Evolutionary conservation across 2,888 invertebrate species (phyloP).

Genomic region (Eugnorisma glareosa): DNA sequence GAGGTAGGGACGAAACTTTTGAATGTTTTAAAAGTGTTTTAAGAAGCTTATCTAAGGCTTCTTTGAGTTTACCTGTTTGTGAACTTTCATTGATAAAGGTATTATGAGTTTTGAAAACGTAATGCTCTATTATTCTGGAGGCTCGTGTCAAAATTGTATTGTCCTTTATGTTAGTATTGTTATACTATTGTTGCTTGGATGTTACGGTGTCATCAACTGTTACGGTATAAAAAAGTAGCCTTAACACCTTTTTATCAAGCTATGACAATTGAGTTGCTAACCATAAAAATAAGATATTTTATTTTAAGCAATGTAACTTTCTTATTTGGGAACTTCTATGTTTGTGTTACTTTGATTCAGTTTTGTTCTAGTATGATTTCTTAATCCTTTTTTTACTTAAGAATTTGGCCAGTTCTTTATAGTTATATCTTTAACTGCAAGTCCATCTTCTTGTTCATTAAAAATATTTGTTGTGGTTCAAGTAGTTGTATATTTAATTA

Average conservation of each 20-base stretch:
- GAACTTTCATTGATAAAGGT: constrained; percentile 26
- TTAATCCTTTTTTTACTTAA: background rate
- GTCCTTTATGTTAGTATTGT: background rate
- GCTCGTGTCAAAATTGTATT: constrained; percentile 34
- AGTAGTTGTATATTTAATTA: background rate
- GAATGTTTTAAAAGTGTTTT: constrained; percentile 44
- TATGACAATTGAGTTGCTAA: background rate
- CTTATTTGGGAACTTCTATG: background rate
- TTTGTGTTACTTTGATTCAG: background rate
- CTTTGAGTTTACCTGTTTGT: constrained; percentile 56
- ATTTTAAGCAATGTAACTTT: background rate
- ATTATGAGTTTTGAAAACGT: constrained; percentile 33
- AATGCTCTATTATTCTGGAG: constrained; percentile 11
- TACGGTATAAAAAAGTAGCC: background rate
- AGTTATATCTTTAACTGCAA: background rate
- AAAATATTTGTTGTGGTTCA: background rate
- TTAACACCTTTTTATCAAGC: background rate
- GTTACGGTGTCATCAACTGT: background rate
- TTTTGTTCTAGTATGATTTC: background rate
- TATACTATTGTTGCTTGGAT: constrained; percentile 15
- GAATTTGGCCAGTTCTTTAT: background rate
- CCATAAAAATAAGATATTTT: background rate
- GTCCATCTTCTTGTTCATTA: background rate
- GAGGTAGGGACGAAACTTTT: constrained; percentile 41
- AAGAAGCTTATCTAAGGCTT: constrained; percentile 57